phyloP scores from a whole-genome alignment of 2,888 invertebrate species.

The Sialis fuliginosa region DNA sequence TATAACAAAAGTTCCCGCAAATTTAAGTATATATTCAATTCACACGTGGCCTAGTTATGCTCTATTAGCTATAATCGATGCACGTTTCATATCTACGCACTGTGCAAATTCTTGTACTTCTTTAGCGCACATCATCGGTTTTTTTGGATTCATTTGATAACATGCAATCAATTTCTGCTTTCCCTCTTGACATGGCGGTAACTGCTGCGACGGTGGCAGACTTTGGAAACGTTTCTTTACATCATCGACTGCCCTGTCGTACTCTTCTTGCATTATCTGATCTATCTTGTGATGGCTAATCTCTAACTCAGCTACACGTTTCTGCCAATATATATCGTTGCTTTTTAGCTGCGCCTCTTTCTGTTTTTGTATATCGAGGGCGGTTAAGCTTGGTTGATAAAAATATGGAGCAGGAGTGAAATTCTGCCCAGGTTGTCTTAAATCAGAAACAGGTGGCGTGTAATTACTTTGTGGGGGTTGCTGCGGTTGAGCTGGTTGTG shows the following conservation, averaged over 20 bases:
- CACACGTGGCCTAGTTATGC: constrained; percentile 3
- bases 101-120: constrained; percentile 40
- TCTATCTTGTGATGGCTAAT: constrained; percentile 35
- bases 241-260: constrained; percentile 31
- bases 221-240: constrained; percentile 24
- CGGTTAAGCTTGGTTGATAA: constrained; percentile 23
- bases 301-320: constrained; percentile 33
- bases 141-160: constrained; percentile 36
- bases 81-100: constrained; percentile 38
- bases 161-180: constrained; percentile 38
- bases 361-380: constrained; percentile 29
- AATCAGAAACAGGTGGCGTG: too few species aligned
- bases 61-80: constrained; percentile 21
- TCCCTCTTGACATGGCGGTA: constrained; percentile 34
- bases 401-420: constrained; percentile 1
- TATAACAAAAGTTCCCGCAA: too few species aligned
- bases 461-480: neutral
- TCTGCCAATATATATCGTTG: constrained; percentile 42
- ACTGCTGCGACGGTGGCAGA: constrained; percentile 20
- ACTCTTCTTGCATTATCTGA: constrained; percentile 35
- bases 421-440: too few species aligned
- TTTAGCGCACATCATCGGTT: constrained; percentile 38
- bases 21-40: too few species aligned
- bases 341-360: constrained; percentile 36
- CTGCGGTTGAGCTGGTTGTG: constrained; percentile 1